Evolutionary conservation across 2,113 vertebrate species (phyloP), one percentile per base, ranked within the genome.

Genomic region (Cyphomyrus plagiostoma): DNA sequence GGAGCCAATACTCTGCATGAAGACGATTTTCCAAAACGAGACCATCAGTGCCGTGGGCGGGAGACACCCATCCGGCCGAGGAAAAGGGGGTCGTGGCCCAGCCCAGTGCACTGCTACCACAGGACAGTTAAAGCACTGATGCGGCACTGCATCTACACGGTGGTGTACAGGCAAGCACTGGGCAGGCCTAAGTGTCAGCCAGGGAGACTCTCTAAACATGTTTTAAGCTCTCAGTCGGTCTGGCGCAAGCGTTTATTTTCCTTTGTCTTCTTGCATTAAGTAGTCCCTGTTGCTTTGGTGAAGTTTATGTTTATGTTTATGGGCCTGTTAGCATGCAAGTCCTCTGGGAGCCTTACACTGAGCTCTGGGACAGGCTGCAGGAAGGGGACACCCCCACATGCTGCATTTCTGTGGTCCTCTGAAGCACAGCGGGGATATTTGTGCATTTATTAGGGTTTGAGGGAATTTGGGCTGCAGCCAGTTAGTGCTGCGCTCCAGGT

Each of bases 401-500:
- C 58, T 90, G 21, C 58, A 56, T 87, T 90, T 88, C 74, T 90
- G 88, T 85, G 88, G 86, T 53, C 13, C 17, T 15, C 48, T 90
- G 80, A 90, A 17, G 7, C 77, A 88, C 23, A 15, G 52, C 92
- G 89, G 88, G 89, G 87, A 92, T 58, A 74, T 92, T 92, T 91
- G 74, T 90, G 74, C 89, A 83, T 93, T 93, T 90, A 92, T 94
- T 94, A 93, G 91, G 88, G 91, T 90, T 92, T 39, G 4, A 50
- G 46, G 89, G 91, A 89, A 87, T 93, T 93, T 94, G 92, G 94
- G 91, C 80, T 13, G 26, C 86, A 11, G 88, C 91, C 91, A 94
- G 87, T 92, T 92, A 92, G 89, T 4, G 26, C 91, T 93, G 48
- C 30, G n/a, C 92, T 91, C 90, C 92, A 93, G 92, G 90, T 94